A percentile compares a stretch with the other conserved stretches of the same genome.
These are phyloP conservation scores for Drosophila dives DNA, from an alignment of 2,888 invertebrate genomes.

Conservation along the genomic window DNA sequence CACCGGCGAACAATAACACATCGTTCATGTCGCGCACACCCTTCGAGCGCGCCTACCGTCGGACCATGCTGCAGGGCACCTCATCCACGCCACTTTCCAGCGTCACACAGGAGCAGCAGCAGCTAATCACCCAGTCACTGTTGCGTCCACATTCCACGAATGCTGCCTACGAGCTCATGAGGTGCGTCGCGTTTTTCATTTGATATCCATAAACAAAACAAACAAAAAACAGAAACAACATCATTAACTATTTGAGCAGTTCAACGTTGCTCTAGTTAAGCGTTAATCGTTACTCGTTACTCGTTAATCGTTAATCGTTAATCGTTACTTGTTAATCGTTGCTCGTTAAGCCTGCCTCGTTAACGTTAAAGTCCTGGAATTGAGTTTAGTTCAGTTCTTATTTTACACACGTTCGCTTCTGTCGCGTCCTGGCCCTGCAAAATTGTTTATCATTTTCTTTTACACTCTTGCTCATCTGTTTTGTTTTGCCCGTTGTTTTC, in stretches of 20 bases:
- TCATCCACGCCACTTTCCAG: slow-evolving; percentile 78
- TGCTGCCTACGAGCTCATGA: slow-evolving; percentile 82
- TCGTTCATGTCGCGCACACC: slow-evolving; percentile 84
- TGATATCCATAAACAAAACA: slow-evolving; percentile 29
- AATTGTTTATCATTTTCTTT: slow-evolving; percentile 12
- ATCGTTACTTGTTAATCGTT: slow-evolving; percentile 16
- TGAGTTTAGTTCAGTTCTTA: slow-evolving; percentile 18
- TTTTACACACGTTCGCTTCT: slow-evolving; percentile 29
- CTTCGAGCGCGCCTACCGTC: slow-evolving; percentile 84
- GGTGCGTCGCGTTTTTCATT: slow-evolving; percentile 80
- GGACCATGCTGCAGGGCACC: slow-evolving; percentile 81
- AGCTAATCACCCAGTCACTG: slow-evolving; percentile 26
- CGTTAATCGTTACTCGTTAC: slow-evolving; percentile 15
- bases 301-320: slow-evolving; percentile 38
- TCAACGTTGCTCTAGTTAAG: slow-evolving; percentile 35
- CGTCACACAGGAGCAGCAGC: slow-evolving; percentile 50
- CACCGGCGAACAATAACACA: slow-evolving; percentile 58
- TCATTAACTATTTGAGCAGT: slow-evolving; percentile 32
- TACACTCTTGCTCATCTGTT: slow-evolving; percentile 16
- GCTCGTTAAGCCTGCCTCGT: slow-evolving; percentile 17
- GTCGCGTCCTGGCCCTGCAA: slow-evolving; percentile 36
- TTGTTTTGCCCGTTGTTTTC: slow-evolving; percentile 39
- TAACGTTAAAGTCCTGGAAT: slow-evolving; percentile 9
- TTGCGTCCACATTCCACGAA: slow-evolving; percentile 81
- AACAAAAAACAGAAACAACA: slow-evolving; percentile 5